Percentiles rank a stretch among this genome's conserved stretches.
Conservation (phyloP, 2,113 vertebrate species). For the Xerus inauris region DNA sequence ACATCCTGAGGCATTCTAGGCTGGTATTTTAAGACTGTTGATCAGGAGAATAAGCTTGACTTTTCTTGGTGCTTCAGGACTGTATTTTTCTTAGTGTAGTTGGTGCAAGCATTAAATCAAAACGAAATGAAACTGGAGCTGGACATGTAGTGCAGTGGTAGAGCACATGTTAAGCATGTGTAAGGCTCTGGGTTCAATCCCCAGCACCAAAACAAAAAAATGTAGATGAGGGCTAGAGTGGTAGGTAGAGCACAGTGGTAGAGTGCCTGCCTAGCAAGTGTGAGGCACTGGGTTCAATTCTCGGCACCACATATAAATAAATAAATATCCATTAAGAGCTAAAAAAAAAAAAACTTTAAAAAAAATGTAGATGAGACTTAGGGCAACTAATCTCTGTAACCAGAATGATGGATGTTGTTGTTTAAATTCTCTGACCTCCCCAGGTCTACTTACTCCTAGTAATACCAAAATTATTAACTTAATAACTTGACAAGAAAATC, state of each 20-base stretch:
- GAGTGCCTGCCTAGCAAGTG: too few species aligned
- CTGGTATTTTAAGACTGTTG: not conserved
- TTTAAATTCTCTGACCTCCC: not conserved
- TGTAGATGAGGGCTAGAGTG: not conserved
- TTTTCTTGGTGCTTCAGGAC: not conserved
- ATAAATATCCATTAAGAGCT: too few species aligned
- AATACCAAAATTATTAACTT: not conserved
- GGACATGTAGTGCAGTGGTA: not conserved
- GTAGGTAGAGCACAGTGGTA: too few species aligned
- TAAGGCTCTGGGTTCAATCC: not conserved
- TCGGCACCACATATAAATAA: too few species aligned
- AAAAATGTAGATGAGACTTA: not conserved
- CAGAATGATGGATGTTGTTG: not conserved
- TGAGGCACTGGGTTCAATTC: not conserved
- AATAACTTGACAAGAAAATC: not conserved
- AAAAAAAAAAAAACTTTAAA: too few species aligned
- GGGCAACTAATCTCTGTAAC: not conserved
- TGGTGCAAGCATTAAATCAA: not conserved
- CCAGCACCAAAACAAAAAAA: not conserved
- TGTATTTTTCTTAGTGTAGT: not conserved
- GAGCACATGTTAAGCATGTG: too few species aligned
- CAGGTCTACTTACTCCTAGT: not conserved
- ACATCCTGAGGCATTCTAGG: not conserved
- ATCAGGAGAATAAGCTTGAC: not conserved
- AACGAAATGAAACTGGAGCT: not conserved